Evolutionary conservation across 2,888 invertebrate species (phyloP), one percentile per base, ranked within the genome.

Genomic region (Lypha dubia): DNA sequence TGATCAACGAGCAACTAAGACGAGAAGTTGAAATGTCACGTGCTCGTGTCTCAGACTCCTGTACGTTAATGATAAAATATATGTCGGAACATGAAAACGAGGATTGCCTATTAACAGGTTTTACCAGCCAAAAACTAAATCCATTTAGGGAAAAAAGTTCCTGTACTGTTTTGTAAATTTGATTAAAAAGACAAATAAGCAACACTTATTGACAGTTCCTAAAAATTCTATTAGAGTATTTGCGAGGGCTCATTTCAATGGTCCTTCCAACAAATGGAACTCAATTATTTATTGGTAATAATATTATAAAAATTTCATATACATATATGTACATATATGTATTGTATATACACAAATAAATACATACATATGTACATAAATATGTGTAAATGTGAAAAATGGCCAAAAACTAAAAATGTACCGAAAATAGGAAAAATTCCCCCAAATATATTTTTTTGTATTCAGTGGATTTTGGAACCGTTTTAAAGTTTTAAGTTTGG

Each of bases 71-170:
- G 88, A 96, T 98, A 91, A 97, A 97, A 91, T 98, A 95, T 91
- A 96, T 98, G 87, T 94, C 95, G 56, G 98, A 98, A 89, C 98
- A 98, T 90, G 96, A 97, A 90, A 96, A 97, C 88, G 98, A 98
- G 90, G 98, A 98, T 93, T 98, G 96, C 89, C 94, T 98, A 63
- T 94, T 98, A 86, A 97, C 97, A 87, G 98, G 98, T 8, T 98
- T 98, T 92, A 96, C 97, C 86, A 97, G 96, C 88, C 98, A 98
- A 92, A 97, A 98, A 92, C 97, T 97, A 17, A 98, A 98, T 93
- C 98, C 98, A 35, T 98, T 98, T 94, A 95, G 98, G 87, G 98
- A 98, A 93, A 98, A 98, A 93, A 97, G 96, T 91, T 96, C 97
- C 83, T 98, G 98, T 93, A 94, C 94, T 88, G 93, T 98, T 88